Percentiles rank a stretch among this genome's conserved stretches.
Evolutionary conservation across 2,888 invertebrate species (phyloP).

Genomic region (Resseliella maxima): DNA sequence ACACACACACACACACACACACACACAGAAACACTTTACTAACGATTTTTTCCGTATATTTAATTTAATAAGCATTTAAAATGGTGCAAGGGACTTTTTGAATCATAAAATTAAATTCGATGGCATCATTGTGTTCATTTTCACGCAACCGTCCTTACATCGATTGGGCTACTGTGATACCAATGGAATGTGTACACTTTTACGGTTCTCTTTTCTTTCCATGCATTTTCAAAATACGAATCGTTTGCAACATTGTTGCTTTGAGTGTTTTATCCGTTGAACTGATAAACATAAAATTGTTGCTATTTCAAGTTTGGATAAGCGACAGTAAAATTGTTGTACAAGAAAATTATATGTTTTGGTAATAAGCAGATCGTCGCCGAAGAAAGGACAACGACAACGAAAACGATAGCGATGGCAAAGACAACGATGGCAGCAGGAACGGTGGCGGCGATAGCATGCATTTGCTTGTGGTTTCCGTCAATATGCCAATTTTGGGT

Average conservation of each 20-base stretch:
- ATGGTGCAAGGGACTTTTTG: neutral
- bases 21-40: neutral
- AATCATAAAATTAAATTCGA: constrained; percentile 33
- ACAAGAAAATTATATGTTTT: constrained; percentile 52
- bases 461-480: constrained; percentile 40
- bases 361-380: constrained; percentile 19
- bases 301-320: neutral
- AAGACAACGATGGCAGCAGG: neutral
- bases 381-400: neutral
- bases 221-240: neutral
- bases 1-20: no score
- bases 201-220: neutral
- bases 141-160: neutral
- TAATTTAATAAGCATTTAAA: constrained; percentile 21
- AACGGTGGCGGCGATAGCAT: no score
- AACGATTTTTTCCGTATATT: neutral
- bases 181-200: neutral
- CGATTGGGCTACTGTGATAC: neutral
- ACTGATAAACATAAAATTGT: neutral
- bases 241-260: neutral
- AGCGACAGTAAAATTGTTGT: constrained; percentile 28
- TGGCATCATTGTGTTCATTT: constrained; percentile 25
- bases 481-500: constrained; percentile 37
- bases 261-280: neutral
- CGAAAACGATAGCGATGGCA: neutral